Evolutionary conservation across 2,797 vertebrate genomes (phyloP).

Genomic region (Galaxias olidus): DNA sequence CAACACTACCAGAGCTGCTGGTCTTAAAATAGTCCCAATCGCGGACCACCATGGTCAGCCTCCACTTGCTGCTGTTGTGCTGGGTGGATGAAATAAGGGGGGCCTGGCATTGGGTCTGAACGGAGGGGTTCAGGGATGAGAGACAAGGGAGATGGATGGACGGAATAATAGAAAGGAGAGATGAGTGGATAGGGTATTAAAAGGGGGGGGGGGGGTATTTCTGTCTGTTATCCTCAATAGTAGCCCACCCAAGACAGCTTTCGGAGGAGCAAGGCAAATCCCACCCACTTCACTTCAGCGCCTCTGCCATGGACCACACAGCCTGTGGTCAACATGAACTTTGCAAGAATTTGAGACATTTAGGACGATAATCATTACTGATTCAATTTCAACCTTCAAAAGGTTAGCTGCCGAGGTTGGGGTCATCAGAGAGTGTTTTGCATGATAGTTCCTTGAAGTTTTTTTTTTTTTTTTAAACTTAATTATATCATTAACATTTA

Average conservation of each 20-base stretch:
- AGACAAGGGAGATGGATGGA: background rate
- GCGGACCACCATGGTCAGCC: constrained; percentile 17
- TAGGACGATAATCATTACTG: background rate
- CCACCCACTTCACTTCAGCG: too few relatives aligned
- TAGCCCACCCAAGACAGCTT: background rate
- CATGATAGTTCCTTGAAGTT: too few relatives aligned
- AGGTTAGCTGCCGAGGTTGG: too few relatives aligned
- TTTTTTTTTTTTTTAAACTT: too few relatives aligned
- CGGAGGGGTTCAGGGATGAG: background rate
- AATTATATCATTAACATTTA: background rate
- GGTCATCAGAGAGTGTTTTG: too few relatives aligned
- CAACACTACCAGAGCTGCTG: constrained; percentile 37
- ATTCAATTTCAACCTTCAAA: background rate
- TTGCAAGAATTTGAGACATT: background rate
- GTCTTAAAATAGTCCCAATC: constrained; percentile 54
- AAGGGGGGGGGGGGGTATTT: too few relatives aligned
- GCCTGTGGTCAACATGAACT: background rate
- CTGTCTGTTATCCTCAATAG: too few relatives aligned
- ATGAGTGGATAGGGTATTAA: too few relatives aligned
- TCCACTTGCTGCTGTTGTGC: constrained; percentile 26
- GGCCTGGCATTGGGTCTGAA: background rate
- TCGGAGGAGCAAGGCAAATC: constrained; percentile 4
- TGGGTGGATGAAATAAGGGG: background rate
- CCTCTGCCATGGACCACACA: too few relatives aligned
- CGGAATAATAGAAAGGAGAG: background rate